A percentile compares a stretch with the other conserved stretches of the same genome.
Conservation (phyloP, 2,888 invertebrate species). For the Netelia fuscicornis region DNA sequence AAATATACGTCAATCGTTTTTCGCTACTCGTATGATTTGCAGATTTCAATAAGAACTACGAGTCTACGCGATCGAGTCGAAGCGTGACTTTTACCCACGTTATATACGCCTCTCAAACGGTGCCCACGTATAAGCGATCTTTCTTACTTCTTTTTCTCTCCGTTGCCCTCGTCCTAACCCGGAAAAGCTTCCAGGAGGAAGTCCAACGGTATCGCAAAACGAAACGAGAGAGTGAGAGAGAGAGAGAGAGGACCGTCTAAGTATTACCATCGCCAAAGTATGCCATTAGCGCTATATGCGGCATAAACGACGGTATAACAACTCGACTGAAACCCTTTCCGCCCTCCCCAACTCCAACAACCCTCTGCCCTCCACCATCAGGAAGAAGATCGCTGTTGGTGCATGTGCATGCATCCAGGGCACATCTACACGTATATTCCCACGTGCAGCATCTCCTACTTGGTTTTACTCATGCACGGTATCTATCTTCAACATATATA, state of each 20-base stretch:
- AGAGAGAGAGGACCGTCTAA: slow-evolving; percentile 2
- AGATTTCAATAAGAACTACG: background rate
- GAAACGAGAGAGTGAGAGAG: background rate
- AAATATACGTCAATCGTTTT: background rate
- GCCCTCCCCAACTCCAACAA: background rate
- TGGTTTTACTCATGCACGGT: slow-evolving; percentile 3
- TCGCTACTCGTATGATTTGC: background rate
- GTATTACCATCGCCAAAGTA: slow-evolving; percentile 9
- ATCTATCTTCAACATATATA: slow-evolving; percentile 14
- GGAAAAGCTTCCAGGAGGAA: slow-evolving; percentile 27
- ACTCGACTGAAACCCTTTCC: slow-evolving; percentile 49
- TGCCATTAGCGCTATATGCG: slow-evolving; percentile 49
- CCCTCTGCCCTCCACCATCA: slow-evolving; percentile 13
- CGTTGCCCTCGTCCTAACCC: slow-evolving; percentile 17
- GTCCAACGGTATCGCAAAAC: background rate
- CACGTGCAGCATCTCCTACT: slow-evolving; percentile 43
- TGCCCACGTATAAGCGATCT: slow-evolving; percentile 16
- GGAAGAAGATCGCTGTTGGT: slow-evolving; percentile 40
- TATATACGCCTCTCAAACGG: background rate
- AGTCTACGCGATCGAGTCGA: background rate
- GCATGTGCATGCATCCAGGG: slow-evolving; percentile 56
- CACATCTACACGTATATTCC: slow-evolving; percentile 56
- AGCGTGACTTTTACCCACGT: background rate
- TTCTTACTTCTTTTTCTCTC: slow-evolving; percentile 9
- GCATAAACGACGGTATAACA: slow-evolving; percentile 51